Conservation (phyloP, 2,888 invertebrate genomes). For the Polymixis lichenea region DNA sequence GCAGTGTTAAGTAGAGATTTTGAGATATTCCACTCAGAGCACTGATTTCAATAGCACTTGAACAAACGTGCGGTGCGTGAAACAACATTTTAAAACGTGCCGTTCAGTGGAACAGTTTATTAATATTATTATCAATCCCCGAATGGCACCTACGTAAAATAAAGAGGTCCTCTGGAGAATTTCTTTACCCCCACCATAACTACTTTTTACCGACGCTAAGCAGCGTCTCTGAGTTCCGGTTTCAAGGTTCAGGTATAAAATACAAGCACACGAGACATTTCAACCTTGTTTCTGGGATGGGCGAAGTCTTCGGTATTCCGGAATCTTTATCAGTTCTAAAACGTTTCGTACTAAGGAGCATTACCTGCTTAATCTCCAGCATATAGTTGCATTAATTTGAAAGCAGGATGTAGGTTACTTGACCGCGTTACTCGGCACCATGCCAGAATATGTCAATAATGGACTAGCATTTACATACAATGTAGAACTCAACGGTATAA, state of each 20-base stretch:
- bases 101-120: too few relatives aligned
- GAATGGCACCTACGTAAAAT: too few relatives aligned
- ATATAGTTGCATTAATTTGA: slow-evolving; percentile 23
- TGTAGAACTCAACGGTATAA: slow-evolving; percentile 30
- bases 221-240: not conserved
- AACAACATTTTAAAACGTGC: too few relatives aligned
- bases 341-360: not conserved
- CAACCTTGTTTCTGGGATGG: not conserved
- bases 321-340: slow-evolving; percentile 10
- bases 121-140: too few relatives aligned
- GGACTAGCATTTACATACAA: slow-evolving; percentile 37
- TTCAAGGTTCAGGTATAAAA: not conserved
- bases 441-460: slow-evolving; percentile 44
- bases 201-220: not conserved
- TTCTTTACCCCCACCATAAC: not conserved
- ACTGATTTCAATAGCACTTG: too few relatives aligned
- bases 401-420: slow-evolving; percentile 44
- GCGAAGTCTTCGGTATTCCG: not conserved
- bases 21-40: too few relatives aligned
- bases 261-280: not conserved
- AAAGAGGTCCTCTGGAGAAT: not conserved
- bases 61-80: too few relatives aligned
- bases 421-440: slow-evolving; percentile 44
- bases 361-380: slow-evolving; percentile 31
- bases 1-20: not conserved